Conservation (phyloP, 2,113 vertebrate species). For the Melanerpes formicivorus region DNA sequence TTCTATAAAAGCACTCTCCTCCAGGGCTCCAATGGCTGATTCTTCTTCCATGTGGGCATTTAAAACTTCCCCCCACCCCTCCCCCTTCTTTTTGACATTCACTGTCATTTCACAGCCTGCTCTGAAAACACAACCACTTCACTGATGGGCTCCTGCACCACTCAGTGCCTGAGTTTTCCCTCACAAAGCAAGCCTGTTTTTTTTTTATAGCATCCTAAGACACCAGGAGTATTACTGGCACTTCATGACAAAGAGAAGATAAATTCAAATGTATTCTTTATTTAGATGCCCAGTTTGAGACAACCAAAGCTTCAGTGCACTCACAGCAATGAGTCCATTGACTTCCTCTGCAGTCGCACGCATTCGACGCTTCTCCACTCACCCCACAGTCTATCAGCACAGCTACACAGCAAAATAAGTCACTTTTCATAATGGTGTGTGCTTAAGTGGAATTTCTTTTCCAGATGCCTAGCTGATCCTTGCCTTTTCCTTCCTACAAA, state of each 20-base stretch:
- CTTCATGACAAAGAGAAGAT: conserved; percentile 3
- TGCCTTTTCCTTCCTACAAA: not conserved
- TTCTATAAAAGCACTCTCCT: not conserved
- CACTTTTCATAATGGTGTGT: not conserved
- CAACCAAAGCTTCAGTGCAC: not conserved
- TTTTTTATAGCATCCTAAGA: not conserved
- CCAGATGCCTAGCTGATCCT: not conserved
- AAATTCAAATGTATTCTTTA: conserved; percentile 37
- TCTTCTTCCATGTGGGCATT: not conserved
- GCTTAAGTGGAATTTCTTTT: not conserved
- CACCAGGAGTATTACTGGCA: conserved; percentile 25
- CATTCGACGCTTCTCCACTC: not conserved
- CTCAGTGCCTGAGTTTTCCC: not conserved
- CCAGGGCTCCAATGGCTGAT: not conserved
- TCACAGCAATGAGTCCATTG: conserved; percentile 27
- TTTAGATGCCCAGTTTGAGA: conserved; percentile 33
- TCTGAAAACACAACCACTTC: not conserved
- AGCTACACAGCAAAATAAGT: not conserved
- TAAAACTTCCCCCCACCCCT: not conserved
- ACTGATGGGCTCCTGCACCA: not conserved
- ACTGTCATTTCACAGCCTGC: not conserved
- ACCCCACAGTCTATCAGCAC: not conserved
- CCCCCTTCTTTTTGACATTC: not conserved
- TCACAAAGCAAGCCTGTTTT: conserved; percentile 35
- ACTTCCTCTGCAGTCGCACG: not conserved